Evolutionary conservation across 2,797 vertebrate genomes (phyloP).

Genomic region (Argyrosomus regius): DNA sequence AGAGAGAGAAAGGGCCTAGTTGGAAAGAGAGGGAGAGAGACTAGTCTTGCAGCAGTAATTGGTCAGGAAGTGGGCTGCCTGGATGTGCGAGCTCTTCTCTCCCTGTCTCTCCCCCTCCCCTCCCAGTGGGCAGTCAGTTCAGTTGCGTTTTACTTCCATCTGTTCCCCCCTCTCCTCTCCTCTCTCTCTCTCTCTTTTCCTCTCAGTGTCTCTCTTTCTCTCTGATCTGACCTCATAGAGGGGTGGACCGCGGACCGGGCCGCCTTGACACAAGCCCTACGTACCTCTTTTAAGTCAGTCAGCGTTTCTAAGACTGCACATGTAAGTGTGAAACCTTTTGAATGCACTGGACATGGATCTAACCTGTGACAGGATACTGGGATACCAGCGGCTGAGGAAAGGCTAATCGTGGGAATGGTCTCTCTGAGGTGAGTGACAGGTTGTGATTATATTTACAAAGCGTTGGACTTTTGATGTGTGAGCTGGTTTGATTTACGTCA

Average conservation of each 20-base stretch:
- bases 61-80: slow-evolving; percentile 83
- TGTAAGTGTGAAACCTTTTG: slow-evolving; percentile 40
- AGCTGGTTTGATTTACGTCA: slow-evolving; percentile 15
- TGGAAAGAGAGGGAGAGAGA: slow-evolving; percentile 52
- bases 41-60: slow-evolving; percentile 80
- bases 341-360: slow-evolving; percentile 81
- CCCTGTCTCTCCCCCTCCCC: slow-evolving; percentile 50
- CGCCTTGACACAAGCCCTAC: slow-evolving; percentile 47
- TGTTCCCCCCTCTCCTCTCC: slow-evolving; percentile 57
- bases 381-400: slow-evolving; percentile 54
- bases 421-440: slow-evolving; percentile 77
- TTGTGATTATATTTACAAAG: slow-evolving; percentile 40
- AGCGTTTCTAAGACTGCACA: slow-evolving; percentile 17
- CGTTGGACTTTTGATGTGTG: not conserved
- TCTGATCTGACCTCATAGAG: slow-evolving; percentile 80
- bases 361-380: slow-evolving; percentile 76
- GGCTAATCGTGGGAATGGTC: slow-evolving; percentile 62
- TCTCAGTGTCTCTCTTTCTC: slow-evolving; percentile 67
- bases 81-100: slow-evolving; percentile 67
- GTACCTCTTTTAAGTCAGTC: slow-evolving; percentile 40
- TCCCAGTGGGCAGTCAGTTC: slow-evolving; percentile 76
- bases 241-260: slow-evolving; percentile 75
- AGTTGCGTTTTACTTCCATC: slow-evolving; percentile 74
- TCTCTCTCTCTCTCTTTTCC: slow-evolving; percentile 37
- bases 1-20: slow-evolving; percentile 50